Evolutionary conservation across 2,113 vertebrate genomes (phyloP), one percentile per base, ranked within the genome.

Genomic region (Ceratotherium simum): DNA sequence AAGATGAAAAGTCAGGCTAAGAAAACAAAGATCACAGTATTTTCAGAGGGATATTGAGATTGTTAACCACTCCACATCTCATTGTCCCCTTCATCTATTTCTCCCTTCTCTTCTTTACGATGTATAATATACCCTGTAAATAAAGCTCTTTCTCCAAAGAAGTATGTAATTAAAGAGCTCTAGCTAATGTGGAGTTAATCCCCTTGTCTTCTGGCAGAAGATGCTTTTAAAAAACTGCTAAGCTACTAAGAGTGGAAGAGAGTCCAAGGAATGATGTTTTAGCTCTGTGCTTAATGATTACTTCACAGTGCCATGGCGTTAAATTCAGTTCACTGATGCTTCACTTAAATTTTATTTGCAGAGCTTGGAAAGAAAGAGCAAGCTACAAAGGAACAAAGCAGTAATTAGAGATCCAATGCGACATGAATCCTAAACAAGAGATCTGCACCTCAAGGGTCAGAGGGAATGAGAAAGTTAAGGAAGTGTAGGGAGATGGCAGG

Each of bases 251-350:
- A 67, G 60, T 0, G 18, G 60, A 14, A 81, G 8, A 10, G 18
- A 27, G 8, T 16, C 60, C 76, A 58, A 73, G 86, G 73, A 75
- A 31, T 46, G 20, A 48, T 54, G 60, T 23, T 58, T 79, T 46
- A 29, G 21, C 25, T 46, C 25, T 29, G 36, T 36, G 39, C 33
- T 70, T n/a, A 60, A n/a, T 3, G 4, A 23, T 78, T 42, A 51
- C 42, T 23, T 64, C 46, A 58, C 25, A 51, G 29, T 9, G 21
- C 6, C 64, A 62, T 0, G 6, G 54, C 1, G 0, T n/a, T 64
- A 54, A 91, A 62, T 36, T 76, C 12, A 46, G 31, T 36, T 56
- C 46, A 90, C 25, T 56, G 33, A 86, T 7, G 33, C 60, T 31
- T 69, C 48, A 36, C 14, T 86, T 20, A n/a, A 23, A 90, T 54